These are phyloP conservation scores for Drosophila leonis DNA, from an alignment of 2,888 invertebrate genomes.

Conservation along the genomic window DNA sequence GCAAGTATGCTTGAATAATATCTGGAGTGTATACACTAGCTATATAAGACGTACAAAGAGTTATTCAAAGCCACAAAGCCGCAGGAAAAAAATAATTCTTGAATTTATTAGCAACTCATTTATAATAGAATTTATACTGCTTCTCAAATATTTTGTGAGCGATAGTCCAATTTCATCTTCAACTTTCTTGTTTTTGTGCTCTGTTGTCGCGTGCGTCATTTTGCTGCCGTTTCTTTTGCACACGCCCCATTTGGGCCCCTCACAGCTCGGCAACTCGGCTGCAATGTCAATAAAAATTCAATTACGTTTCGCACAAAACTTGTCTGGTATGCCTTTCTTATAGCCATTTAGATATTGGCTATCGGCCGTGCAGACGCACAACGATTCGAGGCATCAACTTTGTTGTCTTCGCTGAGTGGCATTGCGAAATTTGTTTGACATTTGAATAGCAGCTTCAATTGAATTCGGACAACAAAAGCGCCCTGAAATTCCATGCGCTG, in stretches of 20 bases:
- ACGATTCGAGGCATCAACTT: conserved; percentile 62
- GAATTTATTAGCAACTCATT: conserved; percentile 9
- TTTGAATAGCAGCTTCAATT: conserved; percentile 67
- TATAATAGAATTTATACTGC: conserved; percentile 10
- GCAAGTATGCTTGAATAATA: not conserved
- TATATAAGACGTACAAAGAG: not conserved
- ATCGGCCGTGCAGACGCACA: conserved; percentile 50
- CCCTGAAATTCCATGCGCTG: conserved; percentile 26
- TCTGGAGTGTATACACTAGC: not conserved
- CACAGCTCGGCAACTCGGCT: conserved; percentile 29
- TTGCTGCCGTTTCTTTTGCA: conserved; percentile 24
- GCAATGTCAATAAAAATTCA: conserved; percentile 80
- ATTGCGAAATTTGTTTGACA: conserved; percentile 72
- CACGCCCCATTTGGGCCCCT: not conserved
- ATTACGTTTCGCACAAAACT: conserved; percentile 68
- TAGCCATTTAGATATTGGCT: conserved; percentile 70
- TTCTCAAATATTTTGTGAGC: conserved; percentile 23
- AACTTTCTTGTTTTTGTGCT: conserved; percentile 9
- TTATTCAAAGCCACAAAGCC: not conserved
- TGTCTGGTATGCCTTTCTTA: conserved; percentile 63
- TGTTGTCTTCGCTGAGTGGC: conserved; percentile 60
- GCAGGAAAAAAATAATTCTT: not conserved
- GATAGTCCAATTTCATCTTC: conserved; percentile 23
- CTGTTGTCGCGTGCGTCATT: conserved; percentile 26
- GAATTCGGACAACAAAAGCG: conserved; percentile 52